Percentiles rank a stretch among this genome's conserved stretches.
Evolutionary conservation across 1,140 invertebrate species (phyloP).

Genomic region (Paramacrobiotus metropolitanus): DNA sequence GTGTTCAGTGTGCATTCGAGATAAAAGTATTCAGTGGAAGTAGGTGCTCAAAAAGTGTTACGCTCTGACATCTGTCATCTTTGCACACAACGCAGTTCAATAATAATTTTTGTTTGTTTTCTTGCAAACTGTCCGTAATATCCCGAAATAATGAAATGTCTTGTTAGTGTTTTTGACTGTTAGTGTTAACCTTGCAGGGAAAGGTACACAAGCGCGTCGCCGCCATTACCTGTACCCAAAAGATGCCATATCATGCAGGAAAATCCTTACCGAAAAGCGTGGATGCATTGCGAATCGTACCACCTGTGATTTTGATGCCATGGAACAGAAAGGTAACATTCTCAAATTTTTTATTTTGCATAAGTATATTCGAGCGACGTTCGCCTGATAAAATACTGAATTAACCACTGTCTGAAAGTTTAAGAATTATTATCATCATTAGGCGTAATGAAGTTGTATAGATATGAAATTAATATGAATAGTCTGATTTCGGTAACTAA

Average conservation of each 20-base stretch:
- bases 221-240: neutral
- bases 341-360: neutral
- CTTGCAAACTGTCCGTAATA: neutral
- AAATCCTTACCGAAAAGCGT: neutral
- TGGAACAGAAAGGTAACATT: slow-evolving; percentile 3
- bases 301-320: slow-evolving; percentile 1
- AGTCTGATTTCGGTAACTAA: neutral
- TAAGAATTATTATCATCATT: too few relatives aligned
- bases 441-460: too few relatives aligned
- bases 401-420: too few relatives aligned
- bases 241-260: neutral
- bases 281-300: neutral
- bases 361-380: too few relatives aligned
- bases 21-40: too few relatives aligned
- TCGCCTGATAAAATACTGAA: too few relatives aligned
- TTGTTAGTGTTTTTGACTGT: neutral
- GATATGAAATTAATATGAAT: neutral
- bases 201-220: neutral
- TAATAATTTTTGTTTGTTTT: too few relatives aligned
- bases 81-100: too few relatives aligned
- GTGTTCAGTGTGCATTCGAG: too few relatives aligned
- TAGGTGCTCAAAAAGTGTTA: too few relatives aligned
- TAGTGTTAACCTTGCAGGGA: neutral
- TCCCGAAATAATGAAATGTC: neutral
- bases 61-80: too few relatives aligned